phyloP scores from a whole-genome alignment of 2,797 vertebrate genomes.

The Pelodytes ibericus region DNA sequence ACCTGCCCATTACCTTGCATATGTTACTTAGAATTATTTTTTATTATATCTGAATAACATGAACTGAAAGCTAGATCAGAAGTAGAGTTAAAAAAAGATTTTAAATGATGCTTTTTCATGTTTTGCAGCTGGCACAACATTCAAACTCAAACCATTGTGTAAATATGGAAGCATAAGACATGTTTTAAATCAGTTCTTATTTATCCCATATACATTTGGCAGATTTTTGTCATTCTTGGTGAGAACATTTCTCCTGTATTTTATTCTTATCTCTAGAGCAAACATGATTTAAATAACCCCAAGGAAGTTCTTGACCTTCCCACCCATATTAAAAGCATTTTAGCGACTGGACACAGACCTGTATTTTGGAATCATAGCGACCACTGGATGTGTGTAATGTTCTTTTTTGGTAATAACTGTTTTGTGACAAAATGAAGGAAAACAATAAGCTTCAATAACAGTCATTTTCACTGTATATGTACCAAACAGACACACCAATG shows the following conservation, averaged over 20 bases:
- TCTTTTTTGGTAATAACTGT: conserved; percentile 41
- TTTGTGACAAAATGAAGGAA: conserved; percentile 46
- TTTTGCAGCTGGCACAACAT: not conserved
- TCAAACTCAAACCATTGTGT: not conserved
- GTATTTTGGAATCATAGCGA: conserved; percentile 43
- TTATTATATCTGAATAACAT: too few relatives aligned
- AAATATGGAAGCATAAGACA: not conserved
- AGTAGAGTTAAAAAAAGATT: too few relatives aligned
- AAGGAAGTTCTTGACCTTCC: conserved; percentile 40
- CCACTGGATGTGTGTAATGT: conserved; percentile 44
- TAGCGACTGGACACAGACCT: conserved; percentile 10
- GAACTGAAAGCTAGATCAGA: too few relatives aligned
- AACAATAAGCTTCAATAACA: conserved; percentile 36
- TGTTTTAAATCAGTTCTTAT: not conserved
- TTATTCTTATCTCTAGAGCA: conserved; percentile 35
- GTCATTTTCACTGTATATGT: conserved; percentile 18
- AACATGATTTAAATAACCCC: conserved; percentile 45
- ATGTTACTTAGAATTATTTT: too few relatives aligned
- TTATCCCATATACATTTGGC: not conserved
- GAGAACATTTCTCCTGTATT: conserved; percentile 19
- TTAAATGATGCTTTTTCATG: not conserved
- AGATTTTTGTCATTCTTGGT: conserved; percentile 28
- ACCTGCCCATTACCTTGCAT: too few relatives aligned
- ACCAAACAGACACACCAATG: conserved; percentile 15
- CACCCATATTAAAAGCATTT: conserved; percentile 43